Conservation (phyloP, 2,113 vertebrate genomes). For the Syngnathoides biaculeatus region DNA sequence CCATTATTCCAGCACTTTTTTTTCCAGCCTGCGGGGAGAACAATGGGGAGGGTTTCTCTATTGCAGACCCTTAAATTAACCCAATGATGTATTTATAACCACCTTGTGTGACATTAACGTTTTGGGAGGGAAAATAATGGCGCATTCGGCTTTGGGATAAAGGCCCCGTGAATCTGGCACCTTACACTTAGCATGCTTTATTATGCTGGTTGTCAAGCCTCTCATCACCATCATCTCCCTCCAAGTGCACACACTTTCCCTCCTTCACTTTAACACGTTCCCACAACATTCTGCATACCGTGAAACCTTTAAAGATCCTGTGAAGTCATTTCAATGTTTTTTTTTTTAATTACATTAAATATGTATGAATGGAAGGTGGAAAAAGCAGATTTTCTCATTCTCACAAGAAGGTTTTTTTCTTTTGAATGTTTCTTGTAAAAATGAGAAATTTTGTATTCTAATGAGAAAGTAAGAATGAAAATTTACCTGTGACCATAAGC, state of each 20-base stretch:
- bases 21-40: constrained; percentile 48
- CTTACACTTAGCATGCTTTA: constrained; percentile 59
- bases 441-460: too few relatives aligned
- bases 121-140: constrained; percentile 63
- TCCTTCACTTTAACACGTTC: not conserved
- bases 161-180: constrained; percentile 62
- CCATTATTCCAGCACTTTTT: constrained; percentile 44
- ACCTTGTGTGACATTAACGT: constrained; percentile 57
- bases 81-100: constrained; percentile 56
- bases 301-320: not conserved
- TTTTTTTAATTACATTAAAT: too few relatives aligned
- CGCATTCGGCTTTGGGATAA: constrained; percentile 53
- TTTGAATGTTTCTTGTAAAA: too few relatives aligned
- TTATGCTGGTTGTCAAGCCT: constrained; percentile 35
- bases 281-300: not conserved
- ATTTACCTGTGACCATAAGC: too few relatives aligned
- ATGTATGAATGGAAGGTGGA: too few relatives aligned
- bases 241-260: constrained; percentile 15
- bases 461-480: too few relatives aligned
- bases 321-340: too few relatives aligned
- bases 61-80: constrained; percentile 56
- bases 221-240: constrained; percentile 42
- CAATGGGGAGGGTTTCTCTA: constrained; percentile 45
- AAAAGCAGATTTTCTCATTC: too few relatives aligned
- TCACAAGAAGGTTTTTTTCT: too few relatives aligned